Conservation (phyloP, 1,140 invertebrate genomes). For the Platyura marginata region DNA sequence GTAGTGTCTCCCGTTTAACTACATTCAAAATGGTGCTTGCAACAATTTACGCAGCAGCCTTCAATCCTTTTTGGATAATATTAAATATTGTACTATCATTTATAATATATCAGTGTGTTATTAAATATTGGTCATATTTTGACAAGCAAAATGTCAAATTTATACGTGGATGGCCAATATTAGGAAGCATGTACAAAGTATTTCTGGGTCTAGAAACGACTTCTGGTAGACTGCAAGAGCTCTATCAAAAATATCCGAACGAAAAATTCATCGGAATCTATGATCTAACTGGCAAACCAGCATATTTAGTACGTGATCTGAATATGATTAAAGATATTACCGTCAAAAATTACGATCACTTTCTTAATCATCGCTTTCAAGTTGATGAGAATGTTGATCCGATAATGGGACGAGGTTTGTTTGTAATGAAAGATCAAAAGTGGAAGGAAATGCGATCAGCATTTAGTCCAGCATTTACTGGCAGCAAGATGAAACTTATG, state of each 20-base stretch:
- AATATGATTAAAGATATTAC: slow-evolving; percentile 32
- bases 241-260: neutral
- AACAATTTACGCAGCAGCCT: no score
- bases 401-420: neutral
- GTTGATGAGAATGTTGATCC: neutral
- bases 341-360: slow-evolving; percentile 38
- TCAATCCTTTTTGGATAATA: no score
- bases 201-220: neutral
- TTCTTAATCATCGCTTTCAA: slow-evolving; percentile 25
- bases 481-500: slow-evolving; percentile 30
- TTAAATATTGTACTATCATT: no score
- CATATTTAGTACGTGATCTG: slow-evolving; percentile 29
- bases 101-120: neutral
- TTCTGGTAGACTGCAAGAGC: neutral
- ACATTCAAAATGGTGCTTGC: no score
- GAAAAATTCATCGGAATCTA: slow-evolving; percentile 26
- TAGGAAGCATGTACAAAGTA: neutral
- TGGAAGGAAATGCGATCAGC: no score
- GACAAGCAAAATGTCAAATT: neutral
- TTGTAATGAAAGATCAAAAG: slow-evolving; percentile 18
- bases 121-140: neutral
- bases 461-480: no score
- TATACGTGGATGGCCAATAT: neutral
- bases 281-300: slow-evolving; percentile 24
- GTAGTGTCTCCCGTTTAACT: no score